Percentiles rank a stretch among this genome's conserved stretches.
These are phyloP conservation scores for Phrynosoma platyrhinos DNA, from an alignment of 2,113 vertebrate genomes.

Conservation along the genomic window DNA sequence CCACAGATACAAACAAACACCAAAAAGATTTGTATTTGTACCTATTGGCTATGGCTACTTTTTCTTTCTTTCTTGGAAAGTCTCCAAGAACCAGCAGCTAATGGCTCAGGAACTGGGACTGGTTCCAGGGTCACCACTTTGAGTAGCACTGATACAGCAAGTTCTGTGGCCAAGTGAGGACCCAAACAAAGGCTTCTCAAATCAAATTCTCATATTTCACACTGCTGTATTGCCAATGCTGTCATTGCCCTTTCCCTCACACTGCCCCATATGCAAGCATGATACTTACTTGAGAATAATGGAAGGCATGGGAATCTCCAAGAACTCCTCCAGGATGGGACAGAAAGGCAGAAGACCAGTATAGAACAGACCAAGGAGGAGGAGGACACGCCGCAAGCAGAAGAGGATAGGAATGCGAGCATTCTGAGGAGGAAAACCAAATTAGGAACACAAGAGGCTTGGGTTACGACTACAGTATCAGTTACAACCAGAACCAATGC, in stretches of 20 bases:
- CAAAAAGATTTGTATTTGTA: too few species aligned
- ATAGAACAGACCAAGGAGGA: conserved; percentile 94
- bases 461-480: neutral
- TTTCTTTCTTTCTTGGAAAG: too few species aligned
- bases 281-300: conserved; percentile 91
- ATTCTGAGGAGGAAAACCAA: conserved; percentile 81
- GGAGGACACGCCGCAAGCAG: conserved; percentile 91
- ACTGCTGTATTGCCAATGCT: too few species aligned
- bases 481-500: neutral
- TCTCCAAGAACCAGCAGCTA: too few species aligned
- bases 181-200: neutral
- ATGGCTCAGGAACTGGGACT: too few species aligned
- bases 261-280: accelerated
- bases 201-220: accelerated
- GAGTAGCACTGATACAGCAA: too few species aligned
- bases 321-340: conserved; percentile 93
- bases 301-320: conserved; percentile 98
- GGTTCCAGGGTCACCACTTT: too few species aligned
- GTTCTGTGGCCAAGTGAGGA: neutral
- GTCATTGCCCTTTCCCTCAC: too few species aligned
- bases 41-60: too few species aligned
- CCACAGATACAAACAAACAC: too few species aligned
- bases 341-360: conserved; percentile 94
- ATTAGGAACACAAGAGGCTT: neutral
- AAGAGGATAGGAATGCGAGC: conserved; percentile 92